Evolutionary conservation across 2,113 vertebrate species (phyloP).

Genomic region (Nematolebias whitei): DNA sequence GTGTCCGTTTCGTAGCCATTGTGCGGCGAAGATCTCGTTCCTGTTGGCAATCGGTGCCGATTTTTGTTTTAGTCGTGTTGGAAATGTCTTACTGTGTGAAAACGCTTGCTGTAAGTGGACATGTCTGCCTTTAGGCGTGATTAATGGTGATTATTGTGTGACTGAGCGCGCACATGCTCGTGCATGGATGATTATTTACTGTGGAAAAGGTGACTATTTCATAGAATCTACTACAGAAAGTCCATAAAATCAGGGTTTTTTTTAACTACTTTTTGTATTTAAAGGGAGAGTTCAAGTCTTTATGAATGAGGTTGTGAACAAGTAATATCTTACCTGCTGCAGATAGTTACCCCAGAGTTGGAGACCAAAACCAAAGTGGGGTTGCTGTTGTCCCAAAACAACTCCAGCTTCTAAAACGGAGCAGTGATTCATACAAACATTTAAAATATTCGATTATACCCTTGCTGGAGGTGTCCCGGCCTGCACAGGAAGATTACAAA

Average conservation of each 20-base stretch:
- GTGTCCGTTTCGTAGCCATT: slow-evolving; percentile 68
- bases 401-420: no score
- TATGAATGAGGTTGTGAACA: not conserved
- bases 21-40: slow-evolving; percentile 40
- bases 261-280: slow-evolving; percentile 4
- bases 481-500: no score
- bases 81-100: slow-evolving; percentile 39
- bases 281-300: not conserved
- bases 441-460: no score
- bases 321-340: not conserved
- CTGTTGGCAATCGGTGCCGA: slow-evolving; percentile 40
- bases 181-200: no score
- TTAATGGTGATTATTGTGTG: slow-evolving; percentile 22
- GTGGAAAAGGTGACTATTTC: slow-evolving; percentile 24
- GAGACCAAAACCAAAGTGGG: no score
- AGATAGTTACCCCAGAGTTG: no score
- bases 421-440: no score
- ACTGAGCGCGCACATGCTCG: not conserved
- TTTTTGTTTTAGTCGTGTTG: slow-evolving; percentile 19
- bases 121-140: slow-evolving; percentile 9
- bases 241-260: slow-evolving; percentile 36
- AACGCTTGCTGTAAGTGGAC: slow-evolving; percentile 10
- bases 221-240: slow-evolving; percentile 35
- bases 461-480: no score
- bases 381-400: no score